phyloP scores from a whole-genome alignment of 1,140 invertebrate species.

The Bicyclus anynana region DNA sequence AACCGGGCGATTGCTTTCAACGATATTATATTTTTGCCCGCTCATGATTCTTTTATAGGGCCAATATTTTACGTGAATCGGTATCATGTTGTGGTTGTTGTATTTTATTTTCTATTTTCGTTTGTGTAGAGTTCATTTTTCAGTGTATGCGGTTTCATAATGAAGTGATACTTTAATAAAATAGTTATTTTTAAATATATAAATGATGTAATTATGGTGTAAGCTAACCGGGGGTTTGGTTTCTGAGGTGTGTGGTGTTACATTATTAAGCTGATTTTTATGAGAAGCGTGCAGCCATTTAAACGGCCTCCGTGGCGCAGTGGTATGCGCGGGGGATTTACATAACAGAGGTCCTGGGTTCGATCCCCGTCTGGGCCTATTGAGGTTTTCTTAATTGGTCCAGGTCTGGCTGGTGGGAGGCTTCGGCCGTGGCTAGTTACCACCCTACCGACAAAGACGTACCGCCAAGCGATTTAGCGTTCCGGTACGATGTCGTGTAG shows the following conservation, averaged over 20 bases:
- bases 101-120: neutral
- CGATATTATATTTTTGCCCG: slow-evolving; percentile 27
- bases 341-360: too few species aligned
- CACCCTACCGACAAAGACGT: too few species aligned
- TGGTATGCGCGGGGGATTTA: too few species aligned
- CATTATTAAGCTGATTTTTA: too few species aligned
- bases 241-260: neutral
- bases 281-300: too few species aligned
- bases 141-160: neutral
- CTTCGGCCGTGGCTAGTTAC: too few species aligned
- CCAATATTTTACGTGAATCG: slow-evolving; percentile 22
- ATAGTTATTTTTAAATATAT: neutral
- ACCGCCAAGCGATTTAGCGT: too few species aligned
- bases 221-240: neutral
- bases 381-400: too few species aligned
- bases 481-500: too few species aligned
- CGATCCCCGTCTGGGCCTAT: too few species aligned
- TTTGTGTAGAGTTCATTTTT: neutral
- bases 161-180: slow-evolving; percentile 8
- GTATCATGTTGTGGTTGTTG: neutral
- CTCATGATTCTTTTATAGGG: slow-evolving; percentile 25
- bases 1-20: slow-evolving; percentile 33
- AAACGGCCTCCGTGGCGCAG: too few species aligned
- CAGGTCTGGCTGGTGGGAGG: too few species aligned
- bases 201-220: neutral